phyloP scores from a whole-genome alignment of 2,797 vertebrate genomes.

The Catostomus latipinnis region DNA sequence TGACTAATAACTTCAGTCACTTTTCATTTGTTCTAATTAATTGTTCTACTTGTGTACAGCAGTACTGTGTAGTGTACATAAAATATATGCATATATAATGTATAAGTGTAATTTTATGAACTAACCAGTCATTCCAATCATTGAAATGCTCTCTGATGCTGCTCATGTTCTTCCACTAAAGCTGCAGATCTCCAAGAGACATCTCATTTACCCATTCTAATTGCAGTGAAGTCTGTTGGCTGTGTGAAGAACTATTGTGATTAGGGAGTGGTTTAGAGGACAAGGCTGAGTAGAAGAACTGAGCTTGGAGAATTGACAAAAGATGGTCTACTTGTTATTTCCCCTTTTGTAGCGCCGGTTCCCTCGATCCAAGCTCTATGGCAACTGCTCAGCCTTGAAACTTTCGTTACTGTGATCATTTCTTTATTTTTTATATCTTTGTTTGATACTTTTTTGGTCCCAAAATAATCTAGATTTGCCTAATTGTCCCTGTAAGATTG shows the following conservation, averaged over 20 bases:
- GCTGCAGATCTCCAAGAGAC: too few relatives aligned
- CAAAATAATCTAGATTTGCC: slow-evolving; percentile 28
- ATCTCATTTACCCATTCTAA: slow-evolving; percentile 2
- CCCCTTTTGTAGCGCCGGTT: slow-evolving; percentile 41
- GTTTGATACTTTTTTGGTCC: slow-evolving; percentile 25
- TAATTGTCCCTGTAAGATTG: slow-evolving; percentile 44
- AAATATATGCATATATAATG: slow-evolving; percentile 45
- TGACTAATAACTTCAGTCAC: too few relatives aligned
- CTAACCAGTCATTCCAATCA: slow-evolving; percentile 42
- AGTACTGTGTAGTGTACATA: slow-evolving; percentile 62
- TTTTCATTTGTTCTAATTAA: neutral
- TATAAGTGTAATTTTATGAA: slow-evolving; percentile 26
- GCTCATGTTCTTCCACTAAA: neutral
- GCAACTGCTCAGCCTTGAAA: slow-evolving; percentile 41
- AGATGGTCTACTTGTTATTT: slow-evolving; percentile 49
- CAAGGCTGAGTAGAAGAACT: slow-evolving; percentile 35
- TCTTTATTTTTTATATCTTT: neutral
- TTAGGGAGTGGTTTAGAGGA: slow-evolving; percentile 36
- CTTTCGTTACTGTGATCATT: neutral
- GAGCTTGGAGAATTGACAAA: slow-evolving; percentile 43
- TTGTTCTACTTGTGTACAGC: slow-evolving; percentile 64
- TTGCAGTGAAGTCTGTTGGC: slow-evolving; percentile 30
- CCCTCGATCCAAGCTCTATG: slow-evolving; percentile 37
- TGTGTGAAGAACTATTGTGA: slow-evolving; percentile 32
- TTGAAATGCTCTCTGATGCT: slow-evolving; percentile 3